Conservation (phyloP, 1,140 invertebrate genomes). For the Drosophila varians region DNA sequence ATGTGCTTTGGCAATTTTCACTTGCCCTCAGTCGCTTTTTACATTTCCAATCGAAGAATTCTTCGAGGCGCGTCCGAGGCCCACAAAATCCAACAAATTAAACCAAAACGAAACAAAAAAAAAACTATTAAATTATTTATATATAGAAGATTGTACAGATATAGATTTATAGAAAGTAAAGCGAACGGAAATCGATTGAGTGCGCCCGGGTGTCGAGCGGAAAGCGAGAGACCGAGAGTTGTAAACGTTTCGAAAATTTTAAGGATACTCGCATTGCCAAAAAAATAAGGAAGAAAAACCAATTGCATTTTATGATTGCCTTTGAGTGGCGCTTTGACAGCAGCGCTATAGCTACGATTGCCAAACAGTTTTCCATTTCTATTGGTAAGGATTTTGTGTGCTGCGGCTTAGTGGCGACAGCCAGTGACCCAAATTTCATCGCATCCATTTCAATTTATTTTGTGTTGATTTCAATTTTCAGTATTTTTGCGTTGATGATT, state of each 20-base stretch:
- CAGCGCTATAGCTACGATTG: conserved; percentile 42
- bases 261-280: conserved; percentile 57
- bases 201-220: conserved; percentile 7
- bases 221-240: conserved; percentile 8
- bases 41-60: conserved; percentile 80
- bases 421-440: conserved; percentile 64
- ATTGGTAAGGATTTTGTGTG: conserved; percentile 49
- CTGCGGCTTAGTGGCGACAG: conserved; percentile 41
- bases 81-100: conserved; percentile 1
- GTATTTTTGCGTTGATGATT: conserved; percentile 42
- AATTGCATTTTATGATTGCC: conserved; percentile 82
- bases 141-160: conserved; percentile 17
- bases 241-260: conserved; percentile 15
- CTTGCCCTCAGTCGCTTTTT: conserved; percentile 78
- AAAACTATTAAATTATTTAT: conserved; percentile 7
- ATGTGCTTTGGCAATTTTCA: conserved; percentile 79
- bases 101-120: conserved; percentile 11
- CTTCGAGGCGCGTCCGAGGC: conserved; percentile 70
- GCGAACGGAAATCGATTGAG: conserved; percentile 30
- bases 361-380: conserved; percentile 57
- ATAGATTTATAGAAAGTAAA: conserved; percentile 34
- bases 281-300: no score
- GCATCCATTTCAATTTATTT: conserved; percentile 58
- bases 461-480: conserved; percentile 58
- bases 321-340: conserved; percentile 55